These are phyloP conservation scores for Eilema depressum DNA, from an alignment of 2,888 invertebrate species.

Conservation along the genomic window DNA sequence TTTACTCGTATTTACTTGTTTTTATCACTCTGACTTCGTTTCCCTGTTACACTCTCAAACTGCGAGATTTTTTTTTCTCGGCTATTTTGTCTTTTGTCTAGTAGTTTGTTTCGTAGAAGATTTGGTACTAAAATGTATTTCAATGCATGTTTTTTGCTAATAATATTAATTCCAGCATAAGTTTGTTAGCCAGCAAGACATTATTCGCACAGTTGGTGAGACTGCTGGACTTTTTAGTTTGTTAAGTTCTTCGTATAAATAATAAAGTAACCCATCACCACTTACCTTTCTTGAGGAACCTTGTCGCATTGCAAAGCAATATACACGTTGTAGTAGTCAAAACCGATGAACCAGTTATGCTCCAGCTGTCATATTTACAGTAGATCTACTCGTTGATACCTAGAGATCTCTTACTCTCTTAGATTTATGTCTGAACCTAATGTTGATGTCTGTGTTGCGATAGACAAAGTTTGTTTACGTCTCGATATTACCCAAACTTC, in stretches of 20 bases:
- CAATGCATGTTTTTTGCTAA: not conserved
- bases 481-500: no score
- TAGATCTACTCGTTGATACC: not conserved
- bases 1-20: no score
- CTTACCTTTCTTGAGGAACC: not conserved
- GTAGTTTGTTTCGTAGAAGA: no score
- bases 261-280: not conserved
- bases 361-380: slow-evolving; percentile 7
- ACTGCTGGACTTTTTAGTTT: not conserved
- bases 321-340: not conserved
- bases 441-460: no score
- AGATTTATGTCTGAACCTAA: no score
- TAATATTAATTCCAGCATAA: not conserved
- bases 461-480: no score
- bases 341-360: not conserved
- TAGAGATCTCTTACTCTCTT: no score
- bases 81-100: no score
- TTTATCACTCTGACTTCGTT: no score
- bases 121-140: no score
- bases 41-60: no score
- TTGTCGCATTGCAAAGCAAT: not conserved
- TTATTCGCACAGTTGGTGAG: not conserved
- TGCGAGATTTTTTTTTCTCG: no score
- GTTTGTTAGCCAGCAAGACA: not conserved
- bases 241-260: not conserved